A percentile compares a stretch with the other conserved stretches of the same genome.
Conservation (phyloP, 2,888 invertebrate genomes). For the Tetheella fluctuosa region DNA sequence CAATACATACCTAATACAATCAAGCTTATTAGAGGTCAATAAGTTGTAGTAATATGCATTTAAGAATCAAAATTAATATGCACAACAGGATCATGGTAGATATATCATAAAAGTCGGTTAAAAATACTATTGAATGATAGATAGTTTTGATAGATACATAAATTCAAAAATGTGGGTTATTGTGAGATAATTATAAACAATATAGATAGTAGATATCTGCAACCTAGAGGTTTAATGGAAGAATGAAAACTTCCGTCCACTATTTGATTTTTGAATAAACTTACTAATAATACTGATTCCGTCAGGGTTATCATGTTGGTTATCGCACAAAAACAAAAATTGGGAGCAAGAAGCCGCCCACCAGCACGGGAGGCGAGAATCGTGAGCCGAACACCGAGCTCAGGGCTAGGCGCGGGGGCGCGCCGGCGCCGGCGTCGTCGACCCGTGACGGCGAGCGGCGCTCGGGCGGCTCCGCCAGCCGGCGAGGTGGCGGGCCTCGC, state of each 20-base stretch:
- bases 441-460: slow-evolving; percentile 24
- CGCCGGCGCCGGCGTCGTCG: slow-evolving; percentile 35
- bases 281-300: slow-evolving; percentile 67
- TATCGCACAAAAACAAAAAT: slow-evolving; percentile 61
- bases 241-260: slow-evolving; percentile 36
- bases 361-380: slow-evolving; percentile 57
- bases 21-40: neutral
- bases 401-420: slow-evolving; percentile 33
- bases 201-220: slow-evolving; percentile 24
- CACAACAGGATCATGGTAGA: slow-evolving; percentile 14
- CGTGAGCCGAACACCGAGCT: slow-evolving; percentile 49
- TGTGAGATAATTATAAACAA: slow-evolving; percentile 21
- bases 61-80: neutral
- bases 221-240: slow-evolving; percentile 38
- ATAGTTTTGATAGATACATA: neutral
- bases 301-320: slow-evolving; percentile 39
- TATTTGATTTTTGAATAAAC: slow-evolving; percentile 59
- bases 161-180: slow-evolving; percentile 19
- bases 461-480: slow-evolving; percentile 40
- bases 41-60: neutral
- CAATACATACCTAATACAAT: neutral
- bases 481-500: slow-evolving; percentile 43
- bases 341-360: slow-evolving; percentile 63
- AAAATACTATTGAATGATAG: slow-evolving; percentile 10
- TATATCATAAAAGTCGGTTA: slow-evolving; percentile 16